Conservation (phyloP, 2,797 vertebrate species). For the Clarias fuscus region DNA sequence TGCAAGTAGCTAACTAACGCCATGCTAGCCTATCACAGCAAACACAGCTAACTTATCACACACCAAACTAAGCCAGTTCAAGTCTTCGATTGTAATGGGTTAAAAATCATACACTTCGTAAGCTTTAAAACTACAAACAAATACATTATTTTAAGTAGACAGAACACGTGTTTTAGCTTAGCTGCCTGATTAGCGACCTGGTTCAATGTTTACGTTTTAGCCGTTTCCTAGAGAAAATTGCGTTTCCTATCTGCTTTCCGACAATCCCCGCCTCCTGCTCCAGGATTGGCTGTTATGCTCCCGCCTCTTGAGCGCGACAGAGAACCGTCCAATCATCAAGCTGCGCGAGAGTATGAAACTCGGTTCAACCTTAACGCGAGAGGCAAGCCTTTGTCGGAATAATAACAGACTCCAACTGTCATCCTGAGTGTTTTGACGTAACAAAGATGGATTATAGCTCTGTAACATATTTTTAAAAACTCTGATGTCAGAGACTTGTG, state of each 20-base stretch:
- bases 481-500: no score
- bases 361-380: background rate
- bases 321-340: constrained; percentile 2
- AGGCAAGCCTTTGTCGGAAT: background rate
- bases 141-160: no score
- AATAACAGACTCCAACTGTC: constrained; percentile 53
- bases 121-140: background rate
- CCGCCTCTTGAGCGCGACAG: background rate
- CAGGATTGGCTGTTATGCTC: background rate
- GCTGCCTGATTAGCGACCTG: background rate
- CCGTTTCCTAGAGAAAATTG: constrained; percentile 60
- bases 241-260: background rate
- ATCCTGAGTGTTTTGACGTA: constrained; percentile 53
- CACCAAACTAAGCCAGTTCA: background rate
- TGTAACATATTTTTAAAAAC: no score
- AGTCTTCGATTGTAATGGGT: background rate
- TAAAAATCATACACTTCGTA: background rate
- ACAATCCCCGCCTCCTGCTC: background rate
- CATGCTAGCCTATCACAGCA: constrained; percentile 1
- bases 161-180: background rate
- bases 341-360: background rate
- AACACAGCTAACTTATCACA: background rate
- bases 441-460: background rate
- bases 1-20: background rate
- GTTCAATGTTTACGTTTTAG: constrained; percentile 70